Evolutionary conservation across 2,888 invertebrate genomes (phyloP), one percentile per base, ranked within the genome.

Genomic region (Mythimna ferrago): DNA sequence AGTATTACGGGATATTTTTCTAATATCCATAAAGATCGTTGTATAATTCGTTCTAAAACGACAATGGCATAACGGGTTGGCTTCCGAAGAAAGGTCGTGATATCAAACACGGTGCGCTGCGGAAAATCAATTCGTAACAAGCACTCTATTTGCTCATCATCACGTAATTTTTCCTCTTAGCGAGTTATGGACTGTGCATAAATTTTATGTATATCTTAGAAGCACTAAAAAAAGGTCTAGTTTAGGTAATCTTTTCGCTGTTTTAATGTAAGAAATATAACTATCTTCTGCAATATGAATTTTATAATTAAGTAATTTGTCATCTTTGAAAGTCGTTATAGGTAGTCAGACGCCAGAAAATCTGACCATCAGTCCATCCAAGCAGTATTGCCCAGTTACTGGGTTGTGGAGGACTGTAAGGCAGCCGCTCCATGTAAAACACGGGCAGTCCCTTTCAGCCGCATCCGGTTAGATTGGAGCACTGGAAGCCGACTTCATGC

Each of bases 21-120:
- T 80, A 76, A 80, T 80, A 83, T 71, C 73, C 84, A 82, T 82
- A 82, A 64, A 80, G 71, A 77, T 83, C 77, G 61, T 69, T 80
- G 62, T 73, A 64, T 83, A 73, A 77, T 80, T 83, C 61, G 66
- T 77, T 83, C 60, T 72, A 14, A 72, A 72, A 62, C 76, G 70
- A 82, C 78, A 86, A 78, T 78, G 51, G 66, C 62, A 77, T 86
- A 84, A 81, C 84, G 82, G 81, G 51, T 56, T 54, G 53, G 53
- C 61, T 73, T 73, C 64, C 60, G 68, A 72, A 65, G 61, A 73
- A 60, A 57, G 65, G 58, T 84, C 70, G 70, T 61, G 66, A 68
- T 63, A 71, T 57, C 51, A 51, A 67, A 76, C 60, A 71, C 57
- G 68, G 68, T 60, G 62, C 62, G 60, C 32, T 48, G 66, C 72